A percentile compares a stretch with the other conserved stretches of the same genome.
Evolutionary conservation across 2,888 invertebrate genomes (phyloP).

Genomic region (Germaria angustata): DNA sequence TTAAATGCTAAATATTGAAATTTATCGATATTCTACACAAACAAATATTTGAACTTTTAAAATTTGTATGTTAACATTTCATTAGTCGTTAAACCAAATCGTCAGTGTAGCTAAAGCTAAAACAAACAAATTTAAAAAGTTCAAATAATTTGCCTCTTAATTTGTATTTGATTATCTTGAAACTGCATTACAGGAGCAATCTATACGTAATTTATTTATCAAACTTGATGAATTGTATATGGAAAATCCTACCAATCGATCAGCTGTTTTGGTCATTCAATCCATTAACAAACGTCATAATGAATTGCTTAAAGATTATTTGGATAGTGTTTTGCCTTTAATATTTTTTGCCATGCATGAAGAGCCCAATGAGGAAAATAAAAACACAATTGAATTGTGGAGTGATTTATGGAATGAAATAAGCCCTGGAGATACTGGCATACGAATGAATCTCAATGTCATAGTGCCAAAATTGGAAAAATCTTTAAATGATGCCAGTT

Average conservation of each 20-base stretch:
- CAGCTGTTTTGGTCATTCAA: constrained; percentile 86
- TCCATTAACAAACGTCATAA: constrained; percentile 91
- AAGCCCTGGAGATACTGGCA: constrained; percentile 92
- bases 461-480: constrained; percentile 86
- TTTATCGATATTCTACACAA: no score
- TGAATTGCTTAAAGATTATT: constrained; percentile 89
- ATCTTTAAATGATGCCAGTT: constrained; percentile 90
- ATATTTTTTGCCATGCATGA: constrained; percentile 95
- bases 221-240: constrained; percentile 82
- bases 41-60: no score
- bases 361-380: constrained; percentile 84
- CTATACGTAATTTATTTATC: constrained; percentile 82
- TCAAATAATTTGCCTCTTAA: no score
- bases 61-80: no score
- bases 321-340: constrained; percentile 87
- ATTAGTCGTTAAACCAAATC: no score
- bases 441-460: constrained; percentile 87
- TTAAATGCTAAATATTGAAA: no score
- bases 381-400: constrained; percentile 86
- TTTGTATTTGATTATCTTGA: background rate
- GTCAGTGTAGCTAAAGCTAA: no score
- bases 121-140: no score
- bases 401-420: constrained; percentile 94
- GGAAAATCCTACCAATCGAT: constrained; percentile 88
- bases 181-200: constrained; percentile 78